Conservation (phyloP, 2,888 invertebrate species). For the Sycophila texana region DNA sequence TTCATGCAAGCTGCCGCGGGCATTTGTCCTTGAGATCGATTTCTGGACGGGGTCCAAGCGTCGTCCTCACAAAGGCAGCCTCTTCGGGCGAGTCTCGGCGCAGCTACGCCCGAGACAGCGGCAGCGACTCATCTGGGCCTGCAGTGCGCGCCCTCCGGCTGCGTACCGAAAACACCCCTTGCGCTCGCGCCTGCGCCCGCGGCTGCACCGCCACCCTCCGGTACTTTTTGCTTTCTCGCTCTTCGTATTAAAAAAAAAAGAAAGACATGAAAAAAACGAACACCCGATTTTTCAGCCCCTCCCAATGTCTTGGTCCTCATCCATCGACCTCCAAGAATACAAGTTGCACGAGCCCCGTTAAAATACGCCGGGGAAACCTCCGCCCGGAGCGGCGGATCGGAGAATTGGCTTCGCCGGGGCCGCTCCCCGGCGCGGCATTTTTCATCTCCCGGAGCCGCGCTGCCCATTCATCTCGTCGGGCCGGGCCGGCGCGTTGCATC, state of each 20-base stretch:
- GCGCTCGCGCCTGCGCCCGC: constrained; percentile 27
- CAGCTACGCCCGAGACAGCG: constrained; percentile 8
- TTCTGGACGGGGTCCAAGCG: constrained; percentile 32
- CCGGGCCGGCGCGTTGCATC: too few species aligned
- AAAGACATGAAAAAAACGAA: too few species aligned
- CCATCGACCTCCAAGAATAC: too few species aligned
- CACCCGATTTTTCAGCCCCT: too few species aligned
- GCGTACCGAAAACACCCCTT: neutral
- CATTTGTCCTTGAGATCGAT: constrained; percentile 48
- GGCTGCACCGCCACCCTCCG: constrained; percentile 1
- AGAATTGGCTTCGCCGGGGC: too few species aligned
- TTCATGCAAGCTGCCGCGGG: neutral
- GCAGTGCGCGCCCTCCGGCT: constrained; percentile 18
- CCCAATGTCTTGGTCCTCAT: too few species aligned
- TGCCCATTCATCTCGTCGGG: constrained; percentile 25
- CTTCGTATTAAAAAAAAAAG: too few species aligned
- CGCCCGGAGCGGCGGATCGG: too few species aligned
- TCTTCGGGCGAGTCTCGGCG: constrained; percentile 7
- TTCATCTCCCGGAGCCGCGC: neutral
- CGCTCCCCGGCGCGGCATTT: neutral
- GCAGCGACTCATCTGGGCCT: neutral
- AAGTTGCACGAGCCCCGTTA: too few species aligned
- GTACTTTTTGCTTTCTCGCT: neutral
- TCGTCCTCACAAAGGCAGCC: neutral
- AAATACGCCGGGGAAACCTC: too few species aligned